These are phyloP conservation scores for Perodicticus potto DNA, from an alignment of 2,797 vertebrate species.

Conservation along the genomic window DNA sequence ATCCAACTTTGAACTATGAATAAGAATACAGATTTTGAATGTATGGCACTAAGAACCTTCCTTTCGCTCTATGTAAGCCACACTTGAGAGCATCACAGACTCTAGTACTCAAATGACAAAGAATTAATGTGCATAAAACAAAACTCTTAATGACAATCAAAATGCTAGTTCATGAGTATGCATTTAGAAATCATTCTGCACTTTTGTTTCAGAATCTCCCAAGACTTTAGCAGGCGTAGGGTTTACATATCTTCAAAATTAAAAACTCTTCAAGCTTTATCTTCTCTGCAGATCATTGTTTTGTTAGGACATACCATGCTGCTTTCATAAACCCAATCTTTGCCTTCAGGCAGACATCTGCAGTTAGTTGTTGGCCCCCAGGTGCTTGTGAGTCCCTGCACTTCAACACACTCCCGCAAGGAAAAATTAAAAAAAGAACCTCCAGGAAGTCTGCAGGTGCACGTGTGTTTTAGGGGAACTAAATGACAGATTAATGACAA, in stretches of 20 bases:
- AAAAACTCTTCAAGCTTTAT: conserved; percentile 67
- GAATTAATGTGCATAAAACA: conserved; percentile 54
- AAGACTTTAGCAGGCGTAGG: conserved; percentile 11
- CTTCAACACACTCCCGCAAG: conserved; percentile 47
- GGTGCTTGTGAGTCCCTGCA: conserved; percentile 54
- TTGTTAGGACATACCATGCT: conserved; percentile 70
- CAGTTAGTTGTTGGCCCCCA: conserved; percentile 71
- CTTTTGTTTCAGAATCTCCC: conserved; percentile 62
- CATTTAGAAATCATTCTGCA: conserved; percentile 58
- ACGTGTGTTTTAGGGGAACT: conserved; percentile 62
- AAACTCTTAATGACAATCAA: conserved; percentile 34
- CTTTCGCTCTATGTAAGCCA: conserved; percentile 1
- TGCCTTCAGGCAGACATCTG: conserved; percentile 81
- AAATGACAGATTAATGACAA: conserved; percentile 2
- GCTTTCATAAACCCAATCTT: conserved; percentile 73
- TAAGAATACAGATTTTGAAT: conserved; percentile 16
- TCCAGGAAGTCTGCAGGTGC: conserved; percentile 80
- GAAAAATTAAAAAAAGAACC: not conserved
- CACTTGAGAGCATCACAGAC: not conserved
- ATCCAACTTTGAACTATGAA: not conserved
- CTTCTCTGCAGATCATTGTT: conserved; percentile 74
- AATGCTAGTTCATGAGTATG: conserved; percentile 38
- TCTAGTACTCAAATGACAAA: conserved; percentile 36
- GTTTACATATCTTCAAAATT: conserved; percentile 69
- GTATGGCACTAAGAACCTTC: not conserved